Evolutionary conservation across 2,113 vertebrate genomes (phyloP).

Genomic region (Dicaeum eximium): DNA sequence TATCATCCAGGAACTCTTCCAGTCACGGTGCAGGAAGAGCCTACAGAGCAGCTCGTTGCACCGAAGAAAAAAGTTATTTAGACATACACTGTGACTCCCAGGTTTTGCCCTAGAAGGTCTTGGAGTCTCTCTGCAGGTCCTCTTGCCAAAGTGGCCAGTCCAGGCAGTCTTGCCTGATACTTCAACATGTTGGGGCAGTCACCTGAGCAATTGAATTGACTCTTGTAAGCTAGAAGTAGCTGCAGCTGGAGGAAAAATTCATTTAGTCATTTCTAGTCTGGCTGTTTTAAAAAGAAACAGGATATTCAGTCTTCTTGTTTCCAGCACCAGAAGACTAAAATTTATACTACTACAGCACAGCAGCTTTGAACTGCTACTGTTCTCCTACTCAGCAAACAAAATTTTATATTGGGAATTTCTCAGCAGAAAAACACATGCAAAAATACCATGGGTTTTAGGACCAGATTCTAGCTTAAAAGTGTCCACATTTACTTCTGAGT

Average conservation of each 20-base stretch:
- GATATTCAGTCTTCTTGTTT: background rate
- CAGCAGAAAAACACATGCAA: background rate
- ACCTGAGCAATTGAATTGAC: background rate
- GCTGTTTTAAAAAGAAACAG: background rate
- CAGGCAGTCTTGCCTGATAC: background rate
- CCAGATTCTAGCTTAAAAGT: background rate
- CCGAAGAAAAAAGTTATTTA: background rate
- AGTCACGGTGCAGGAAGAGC: background rate
- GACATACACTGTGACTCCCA: background rate
- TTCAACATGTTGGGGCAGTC: background rate
- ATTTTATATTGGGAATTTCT: background rate
- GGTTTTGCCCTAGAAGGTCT: background rate
- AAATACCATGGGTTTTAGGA: background rate
- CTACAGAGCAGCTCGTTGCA: rapidly evolving
- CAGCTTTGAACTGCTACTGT: background rate
- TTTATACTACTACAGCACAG: background rate
- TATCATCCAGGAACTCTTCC: background rate
- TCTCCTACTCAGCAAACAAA: background rate
- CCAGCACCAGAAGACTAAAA: background rate
- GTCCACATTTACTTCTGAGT: background rate
- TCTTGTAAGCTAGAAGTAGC: background rate
- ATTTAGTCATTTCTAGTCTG: background rate
- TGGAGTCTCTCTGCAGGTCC: background rate
- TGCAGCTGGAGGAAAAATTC: background rate
- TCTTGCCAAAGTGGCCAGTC: background rate